Conservation (phyloP, 2,113 vertebrate genomes). For the Semicossyphus pulcher region DNA sequence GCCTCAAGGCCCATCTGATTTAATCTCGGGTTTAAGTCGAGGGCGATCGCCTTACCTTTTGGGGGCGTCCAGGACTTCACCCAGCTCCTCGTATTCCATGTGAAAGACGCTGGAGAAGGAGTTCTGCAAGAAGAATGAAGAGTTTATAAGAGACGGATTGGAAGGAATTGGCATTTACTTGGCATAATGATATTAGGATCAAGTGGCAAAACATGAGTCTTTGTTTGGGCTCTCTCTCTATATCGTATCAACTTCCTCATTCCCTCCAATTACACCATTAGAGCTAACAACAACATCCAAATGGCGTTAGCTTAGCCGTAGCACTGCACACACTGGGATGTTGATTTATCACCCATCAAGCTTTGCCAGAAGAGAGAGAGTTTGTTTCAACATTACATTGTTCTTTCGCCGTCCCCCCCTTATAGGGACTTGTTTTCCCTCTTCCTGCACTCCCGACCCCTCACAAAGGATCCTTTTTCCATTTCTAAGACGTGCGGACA, state of each 20-base stretch:
- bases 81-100: slow-evolving; percentile 92
- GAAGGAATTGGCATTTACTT: not conserved
- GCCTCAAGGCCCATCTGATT: slow-evolving; percentile 9
- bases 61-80: slow-evolving; percentile 80
- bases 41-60: slow-evolving; percentile 86
- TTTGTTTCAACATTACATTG: slow-evolving; percentile 76
- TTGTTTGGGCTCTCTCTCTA: not conserved
- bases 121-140: slow-evolving; percentile 83
- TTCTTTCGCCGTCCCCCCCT: slow-evolving; percentile 57
- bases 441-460: slow-evolving; percentile 55
- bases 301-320: not conserved
- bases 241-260: slow-evolving; percentile 28
- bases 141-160: not conserved
- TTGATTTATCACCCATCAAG: slow-evolving; percentile 67
- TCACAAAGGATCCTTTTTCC: slow-evolving; percentile 57
- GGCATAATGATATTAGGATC: slow-evolving; percentile 46
- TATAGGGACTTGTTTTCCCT: slow-evolving; percentile 79
- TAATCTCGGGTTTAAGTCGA: slow-evolving; percentile 1
- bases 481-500: slow-evolving; percentile 60
- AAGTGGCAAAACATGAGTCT: slow-evolving; percentile 6
- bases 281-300: slow-evolving; percentile 10
- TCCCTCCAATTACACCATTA: slow-evolving; percentile 52
- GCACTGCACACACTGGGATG: not conserved
- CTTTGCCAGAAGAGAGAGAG: slow-evolving; percentile 64
- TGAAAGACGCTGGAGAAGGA: slow-evolving; percentile 97